These are phyloP conservation scores for Pyrocephalus nanus DNA, from an alignment of 2,797 vertebrate genomes.

Conservation along the genomic window DNA sequence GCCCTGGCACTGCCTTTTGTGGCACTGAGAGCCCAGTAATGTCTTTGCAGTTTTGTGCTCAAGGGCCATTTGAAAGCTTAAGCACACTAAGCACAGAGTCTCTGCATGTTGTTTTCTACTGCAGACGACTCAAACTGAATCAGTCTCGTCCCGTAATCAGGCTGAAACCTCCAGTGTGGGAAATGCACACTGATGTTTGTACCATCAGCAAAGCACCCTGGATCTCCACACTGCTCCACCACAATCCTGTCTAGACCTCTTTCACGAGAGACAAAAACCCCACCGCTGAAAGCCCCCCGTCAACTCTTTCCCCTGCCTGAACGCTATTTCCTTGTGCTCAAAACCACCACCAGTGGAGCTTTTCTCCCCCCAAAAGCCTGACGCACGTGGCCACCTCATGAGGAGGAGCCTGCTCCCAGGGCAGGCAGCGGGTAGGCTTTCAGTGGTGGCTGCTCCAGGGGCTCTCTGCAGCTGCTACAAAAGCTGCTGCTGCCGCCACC, in stretches of 20 bases:
- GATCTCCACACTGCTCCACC: rapidly evolving
- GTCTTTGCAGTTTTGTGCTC: neutral
- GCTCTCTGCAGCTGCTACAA: neutral
- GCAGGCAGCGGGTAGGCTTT: rapidly evolving
- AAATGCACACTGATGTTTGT: neutral
- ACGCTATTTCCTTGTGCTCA: neutral
- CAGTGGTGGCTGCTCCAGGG: rapidly evolving
- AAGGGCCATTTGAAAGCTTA: neutral
- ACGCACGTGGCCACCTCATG: rapidly evolving
- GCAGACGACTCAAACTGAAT: neutral
- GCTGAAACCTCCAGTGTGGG: neutral
- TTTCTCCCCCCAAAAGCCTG: neutral
- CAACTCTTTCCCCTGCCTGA: neutral
- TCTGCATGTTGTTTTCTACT: neutral
- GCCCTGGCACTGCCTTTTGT: neutral
- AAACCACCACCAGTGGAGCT: rapidly evolving
- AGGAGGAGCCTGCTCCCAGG: neutral
- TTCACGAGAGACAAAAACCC: neutral
- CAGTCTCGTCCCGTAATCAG: neutral
- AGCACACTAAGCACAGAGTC: neutral
- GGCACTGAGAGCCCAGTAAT: neutral
- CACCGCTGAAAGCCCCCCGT: neutral
- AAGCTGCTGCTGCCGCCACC: rapidly evolving
- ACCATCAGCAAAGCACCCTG: neutral
- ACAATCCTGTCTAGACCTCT: neutral